A percentile compares a stretch with the other conserved stretches of the same genome.
phyloP scores from a whole-genome alignment of 2,888 invertebrate species.

The Thereva nobilitata region DNA sequence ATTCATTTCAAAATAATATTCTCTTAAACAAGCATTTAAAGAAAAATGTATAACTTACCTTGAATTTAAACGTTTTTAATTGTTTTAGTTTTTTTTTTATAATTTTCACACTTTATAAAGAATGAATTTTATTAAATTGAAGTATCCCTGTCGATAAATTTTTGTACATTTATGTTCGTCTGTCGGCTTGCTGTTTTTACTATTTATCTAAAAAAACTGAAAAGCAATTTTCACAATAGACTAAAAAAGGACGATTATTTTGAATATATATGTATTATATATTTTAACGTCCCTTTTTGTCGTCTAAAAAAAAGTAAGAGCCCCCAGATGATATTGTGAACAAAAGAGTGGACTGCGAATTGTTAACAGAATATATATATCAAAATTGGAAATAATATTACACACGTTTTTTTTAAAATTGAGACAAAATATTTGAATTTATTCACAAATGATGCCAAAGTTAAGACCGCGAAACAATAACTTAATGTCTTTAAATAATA shows the following conservation, averaged over 20 bases:
- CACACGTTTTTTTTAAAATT: slow-evolving; percentile 9
- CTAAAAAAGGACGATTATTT: slow-evolving; percentile 22
- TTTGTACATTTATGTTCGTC: neutral
- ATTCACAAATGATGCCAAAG: slow-evolving; percentile 13
- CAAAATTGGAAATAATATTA: slow-evolving; percentile 1
- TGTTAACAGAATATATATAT: slow-evolving; percentile 1
- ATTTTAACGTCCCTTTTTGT: slow-evolving; percentile 10
- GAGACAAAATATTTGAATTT: slow-evolving; percentile 24
- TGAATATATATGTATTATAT: neutral
- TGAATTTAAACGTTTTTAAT: neutral
- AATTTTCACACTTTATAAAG: no score
- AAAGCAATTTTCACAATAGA: slow-evolving; percentile 24
- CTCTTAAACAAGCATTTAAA: slow-evolving; percentile 15
- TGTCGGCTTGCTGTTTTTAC: slow-evolving; percentile 17
- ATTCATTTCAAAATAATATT: slow-evolving; percentile 3
- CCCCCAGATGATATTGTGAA: no score
- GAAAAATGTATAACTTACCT: slow-evolving; percentile 28
- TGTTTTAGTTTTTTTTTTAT: slow-evolving; percentile 14
- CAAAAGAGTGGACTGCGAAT: no score
- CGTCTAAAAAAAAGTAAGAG: neutral
- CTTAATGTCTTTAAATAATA: slow-evolving; percentile 20
- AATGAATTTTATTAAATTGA: slow-evolving; percentile 1
- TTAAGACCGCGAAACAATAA: slow-evolving; percentile 24
- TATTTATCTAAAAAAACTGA: slow-evolving; percentile 28
- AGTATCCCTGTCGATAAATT: neutral